These are phyloP conservation scores for Syngnathus scovelli DNA, from an alignment of 2,113 vertebrate genomes.

Conservation along the genomic window DNA sequence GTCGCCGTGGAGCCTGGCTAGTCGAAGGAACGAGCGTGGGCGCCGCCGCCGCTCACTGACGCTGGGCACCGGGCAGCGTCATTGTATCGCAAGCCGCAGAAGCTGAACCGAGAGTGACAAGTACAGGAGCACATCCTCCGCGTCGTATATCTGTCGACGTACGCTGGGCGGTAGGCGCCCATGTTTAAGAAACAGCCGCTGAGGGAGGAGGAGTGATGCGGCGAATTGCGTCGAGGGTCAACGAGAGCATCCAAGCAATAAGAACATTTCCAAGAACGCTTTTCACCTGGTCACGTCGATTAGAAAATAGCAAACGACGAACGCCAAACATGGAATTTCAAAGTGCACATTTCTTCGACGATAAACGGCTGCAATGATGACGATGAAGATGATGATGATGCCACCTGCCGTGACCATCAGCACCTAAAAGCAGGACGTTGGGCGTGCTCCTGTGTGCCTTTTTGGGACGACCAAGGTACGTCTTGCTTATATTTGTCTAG, in stretches of 20 bases:
- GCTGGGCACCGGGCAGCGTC: no score
- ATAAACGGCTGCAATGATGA: conserved; percentile 1
- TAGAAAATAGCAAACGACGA: conserved; percentile 32
- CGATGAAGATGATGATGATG: neutral
- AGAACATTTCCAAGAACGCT: neutral
- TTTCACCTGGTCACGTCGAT: neutral
- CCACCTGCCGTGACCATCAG: conserved; percentile 3
- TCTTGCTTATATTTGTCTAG: conserved; percentile 7
- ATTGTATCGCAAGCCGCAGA: neutral
- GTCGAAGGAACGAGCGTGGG: neutral
- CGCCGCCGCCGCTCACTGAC: no score
- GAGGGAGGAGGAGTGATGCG: neutral
- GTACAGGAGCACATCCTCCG: neutral
- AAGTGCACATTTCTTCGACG: conserved; percentile 46
- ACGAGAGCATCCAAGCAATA: neutral
- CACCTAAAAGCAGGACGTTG: conserved; percentile 15
- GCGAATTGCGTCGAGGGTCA: neutral
- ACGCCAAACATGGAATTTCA: conserved; percentile 10
- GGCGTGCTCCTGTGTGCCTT: neutral
- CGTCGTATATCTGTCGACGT: neutral
- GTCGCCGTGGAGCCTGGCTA: neutral
- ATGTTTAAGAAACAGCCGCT: neutral
- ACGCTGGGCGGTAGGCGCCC: neutral
- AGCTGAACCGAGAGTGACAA: neutral
- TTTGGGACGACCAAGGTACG: conserved; percentile 34